Conservation (phyloP, 2,797 vertebrate species). For the Pangasius macronema region DNA sequence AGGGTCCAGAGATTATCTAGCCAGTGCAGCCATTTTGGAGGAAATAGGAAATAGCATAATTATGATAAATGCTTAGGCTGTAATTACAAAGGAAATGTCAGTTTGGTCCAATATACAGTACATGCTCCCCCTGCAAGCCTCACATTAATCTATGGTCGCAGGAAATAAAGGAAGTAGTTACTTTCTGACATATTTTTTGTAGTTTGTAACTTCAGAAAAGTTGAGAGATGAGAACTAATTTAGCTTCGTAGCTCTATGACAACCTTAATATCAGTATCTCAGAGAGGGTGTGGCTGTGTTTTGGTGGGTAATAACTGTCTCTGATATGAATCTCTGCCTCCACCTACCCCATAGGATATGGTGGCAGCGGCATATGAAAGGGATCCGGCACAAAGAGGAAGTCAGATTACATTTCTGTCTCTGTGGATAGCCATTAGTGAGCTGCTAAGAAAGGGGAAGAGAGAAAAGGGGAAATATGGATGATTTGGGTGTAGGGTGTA, state of each 20-base stretch:
- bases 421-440: neutral
- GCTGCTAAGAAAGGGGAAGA: slow-evolving; percentile 10
- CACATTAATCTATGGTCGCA: slow-evolving; percentile 30
- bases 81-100: slow-evolving; percentile 71
- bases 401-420: slow-evolving; percentile 17
- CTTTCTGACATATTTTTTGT: neutral
- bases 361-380: slow-evolving; percentile 4
- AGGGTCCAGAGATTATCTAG: slow-evolving; percentile 16
- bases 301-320: slow-evolving; percentile 4
- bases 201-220: neutral
- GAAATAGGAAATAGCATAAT: slow-evolving; percentile 66
- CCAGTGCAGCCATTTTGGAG: slow-evolving; percentile 12
- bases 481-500: neutral
- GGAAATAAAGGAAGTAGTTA: neutral
- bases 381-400: slow-evolving; percentile 16
- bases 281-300: neutral
- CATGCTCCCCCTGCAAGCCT: neutral
- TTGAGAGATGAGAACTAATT: neutral
- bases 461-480: slow-evolving; percentile 17
- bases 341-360: neutral
- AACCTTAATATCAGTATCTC: neutral
- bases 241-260: neutral
- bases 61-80: slow-evolving; percentile 63
- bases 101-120: slow-evolving; percentile 61
- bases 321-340: slow-evolving; percentile 26